Conservation (phyloP, 1,140 invertebrate species). For the Eueides isabella region DNA sequence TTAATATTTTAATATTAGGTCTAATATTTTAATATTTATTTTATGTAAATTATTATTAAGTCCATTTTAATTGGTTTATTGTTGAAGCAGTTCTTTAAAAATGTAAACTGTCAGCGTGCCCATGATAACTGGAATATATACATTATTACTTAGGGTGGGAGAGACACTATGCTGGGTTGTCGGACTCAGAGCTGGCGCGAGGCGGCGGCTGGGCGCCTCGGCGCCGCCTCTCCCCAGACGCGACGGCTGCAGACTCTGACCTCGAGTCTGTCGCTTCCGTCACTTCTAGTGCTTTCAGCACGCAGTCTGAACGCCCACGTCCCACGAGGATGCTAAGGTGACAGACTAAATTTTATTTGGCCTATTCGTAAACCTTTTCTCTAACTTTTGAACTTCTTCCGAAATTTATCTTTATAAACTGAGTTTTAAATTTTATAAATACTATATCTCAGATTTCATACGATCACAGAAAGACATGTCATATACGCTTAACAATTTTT, state of each 20-base stretch:
- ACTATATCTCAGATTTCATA: background rate
- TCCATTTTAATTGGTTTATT: background rate
- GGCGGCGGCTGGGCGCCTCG: constrained; percentile 71
- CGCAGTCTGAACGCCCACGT: constrained; percentile 93
- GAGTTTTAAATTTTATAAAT: background rate
- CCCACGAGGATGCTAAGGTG: constrained; percentile 84
- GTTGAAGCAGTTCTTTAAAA: background rate
- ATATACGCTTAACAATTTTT: constrained; percentile 10
- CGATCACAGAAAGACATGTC: background rate
- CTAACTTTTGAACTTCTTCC: constrained; percentile 28
- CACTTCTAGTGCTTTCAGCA: constrained; percentile 95
- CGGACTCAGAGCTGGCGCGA: constrained; percentile 89
- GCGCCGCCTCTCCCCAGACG: constrained; percentile 85
- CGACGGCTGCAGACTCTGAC: constrained; percentile 91
- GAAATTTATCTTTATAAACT: background rate
- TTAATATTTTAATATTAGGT: no score
- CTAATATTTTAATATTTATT: no score
- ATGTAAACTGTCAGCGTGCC: constrained; percentile 1
- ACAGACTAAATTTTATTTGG: constrained; percentile 24
- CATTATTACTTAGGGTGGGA: constrained; percentile 85
- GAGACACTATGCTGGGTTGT: constrained; percentile 89
- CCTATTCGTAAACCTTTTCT: constrained; percentile 23
- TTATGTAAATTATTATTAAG: background rate
- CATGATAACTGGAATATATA: constrained; percentile 17
- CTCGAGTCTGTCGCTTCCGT: constrained; percentile 94